Evolutionary conservation across 2,113 vertebrate genomes (phyloP).

Genomic region (Puntigrus tetrazona): DNA sequence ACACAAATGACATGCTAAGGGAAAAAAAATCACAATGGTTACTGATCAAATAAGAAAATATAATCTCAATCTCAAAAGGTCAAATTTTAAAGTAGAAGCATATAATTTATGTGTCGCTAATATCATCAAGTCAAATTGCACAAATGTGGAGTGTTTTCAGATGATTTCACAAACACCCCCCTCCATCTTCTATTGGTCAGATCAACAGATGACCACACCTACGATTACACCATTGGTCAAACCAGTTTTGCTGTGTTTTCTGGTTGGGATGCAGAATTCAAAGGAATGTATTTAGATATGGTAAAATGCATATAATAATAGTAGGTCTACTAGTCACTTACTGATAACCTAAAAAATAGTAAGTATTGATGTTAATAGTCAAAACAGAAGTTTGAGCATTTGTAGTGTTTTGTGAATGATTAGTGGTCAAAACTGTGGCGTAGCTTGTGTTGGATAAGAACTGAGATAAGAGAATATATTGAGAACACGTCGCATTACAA

Average conservation of each 20-base stretch:
- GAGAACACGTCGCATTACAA: not conserved
- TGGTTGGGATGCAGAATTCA: not conserved
- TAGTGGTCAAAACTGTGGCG: not conserved
- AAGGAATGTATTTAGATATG: not conserved
- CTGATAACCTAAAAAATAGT: not conserved
- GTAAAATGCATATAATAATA: not conserved
- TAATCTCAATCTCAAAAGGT: not conserved
- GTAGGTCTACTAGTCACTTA: not conserved
- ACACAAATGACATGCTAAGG: not conserved
- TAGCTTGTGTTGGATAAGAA: not conserved
- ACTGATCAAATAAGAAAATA: not conserved
- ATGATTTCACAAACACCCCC: not conserved
- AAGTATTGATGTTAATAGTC: not conserved
- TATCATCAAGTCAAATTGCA: not conserved
- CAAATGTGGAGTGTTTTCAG: not conserved
- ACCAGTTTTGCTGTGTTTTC: not conserved
- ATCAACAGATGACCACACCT: not conserved
- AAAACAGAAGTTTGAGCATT: not conserved
- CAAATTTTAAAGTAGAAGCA: not conserved
- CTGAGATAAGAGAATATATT: not conserved
- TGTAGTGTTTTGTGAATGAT: not conserved
- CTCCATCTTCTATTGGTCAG: not conserved
- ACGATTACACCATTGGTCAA: not conserved
- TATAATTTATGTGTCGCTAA: not conserved
- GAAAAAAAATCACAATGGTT: not conserved